These are phyloP conservation scores for Gasterosteus nipponicus DNA, from an alignment of 2,113 vertebrate species.

Conservation along the genomic window DNA sequence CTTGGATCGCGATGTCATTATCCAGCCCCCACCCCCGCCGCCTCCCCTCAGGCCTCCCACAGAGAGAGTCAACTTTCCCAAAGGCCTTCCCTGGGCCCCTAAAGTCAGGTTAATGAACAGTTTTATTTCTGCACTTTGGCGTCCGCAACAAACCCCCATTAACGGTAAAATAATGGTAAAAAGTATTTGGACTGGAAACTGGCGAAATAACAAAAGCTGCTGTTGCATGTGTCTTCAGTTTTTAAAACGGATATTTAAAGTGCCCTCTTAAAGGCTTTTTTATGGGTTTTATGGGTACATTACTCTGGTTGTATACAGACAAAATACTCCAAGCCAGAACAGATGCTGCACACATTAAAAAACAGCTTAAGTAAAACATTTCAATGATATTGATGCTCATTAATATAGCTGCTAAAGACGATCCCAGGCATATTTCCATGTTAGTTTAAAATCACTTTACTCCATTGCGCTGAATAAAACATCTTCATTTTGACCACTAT, in stretches of 20 bases:
- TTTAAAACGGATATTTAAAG: not conserved
- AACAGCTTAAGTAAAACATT: not conserved
- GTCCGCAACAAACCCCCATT: not conserved
- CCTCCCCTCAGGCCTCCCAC: slow-evolving; percentile 78
- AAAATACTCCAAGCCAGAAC: not conserved
- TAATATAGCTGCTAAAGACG: not conserved
- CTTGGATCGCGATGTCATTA: slow-evolving; percentile 87
- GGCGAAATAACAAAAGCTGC: not conserved
- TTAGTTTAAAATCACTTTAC: slow-evolving; percentile 5
- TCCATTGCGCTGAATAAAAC: slow-evolving; percentile 3
- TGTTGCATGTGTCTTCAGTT: not conserved
- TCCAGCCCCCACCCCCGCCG: slow-evolving; percentile 76
- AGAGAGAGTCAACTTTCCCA: slow-evolving; percentile 91
- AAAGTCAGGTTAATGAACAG: slow-evolving; percentile 90
- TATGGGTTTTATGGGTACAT: not conserved
- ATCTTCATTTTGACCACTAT: slow-evolving; percentile 16
- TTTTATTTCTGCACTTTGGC: not conserved
- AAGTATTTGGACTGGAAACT: not conserved
- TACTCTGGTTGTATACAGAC: not conserved
- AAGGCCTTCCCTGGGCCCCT: slow-evolving; percentile 96
- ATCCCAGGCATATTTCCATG: not conserved
- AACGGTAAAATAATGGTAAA: not conserved
- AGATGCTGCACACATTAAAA: not conserved
- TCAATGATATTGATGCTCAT: not conserved
- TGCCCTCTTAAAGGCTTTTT: not conserved